phyloP scores from a whole-genome alignment of 1,140 invertebrate genomes.

The Teleogryllus occipitalis region DNA sequence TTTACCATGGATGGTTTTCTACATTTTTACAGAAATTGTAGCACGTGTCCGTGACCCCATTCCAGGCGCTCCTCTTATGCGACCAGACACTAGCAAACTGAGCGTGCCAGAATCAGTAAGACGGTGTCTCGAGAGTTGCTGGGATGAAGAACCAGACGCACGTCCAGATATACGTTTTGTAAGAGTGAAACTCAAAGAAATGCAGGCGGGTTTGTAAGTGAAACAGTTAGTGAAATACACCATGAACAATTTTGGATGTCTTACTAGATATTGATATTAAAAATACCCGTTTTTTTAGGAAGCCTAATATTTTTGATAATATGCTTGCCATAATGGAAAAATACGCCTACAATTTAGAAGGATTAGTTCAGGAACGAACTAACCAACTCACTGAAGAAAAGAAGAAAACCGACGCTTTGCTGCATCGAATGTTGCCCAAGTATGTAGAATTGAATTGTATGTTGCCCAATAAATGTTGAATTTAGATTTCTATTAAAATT shows the following conservation, averaged over 20 bases:
- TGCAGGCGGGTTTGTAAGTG: conserved; percentile 64
- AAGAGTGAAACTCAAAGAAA: conserved; percentile 59
- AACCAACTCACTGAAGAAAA: conserved; percentile 73
- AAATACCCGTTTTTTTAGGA: conserved; percentile 36
- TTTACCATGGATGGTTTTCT: neutral
- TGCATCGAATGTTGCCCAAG: conserved; percentile 75
- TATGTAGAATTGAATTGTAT: conserved; percentile 49
- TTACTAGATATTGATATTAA: too few relatives aligned
- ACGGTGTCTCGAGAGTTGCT: conserved; percentile 62
- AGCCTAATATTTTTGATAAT: conserved; percentile 80
- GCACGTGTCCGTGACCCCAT: conserved; percentile 32
- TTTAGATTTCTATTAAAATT: neutral
- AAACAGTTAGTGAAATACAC: too few relatives aligned
- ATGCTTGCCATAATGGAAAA: conserved; percentile 83
- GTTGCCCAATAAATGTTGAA: conserved; percentile 49
- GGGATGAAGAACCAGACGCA: conserved; percentile 64
- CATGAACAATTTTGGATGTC: too few relatives aligned
- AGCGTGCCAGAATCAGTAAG: conserved; percentile 52
- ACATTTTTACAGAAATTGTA: conserved; percentile 27
- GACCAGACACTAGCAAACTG: conserved; percentile 47
- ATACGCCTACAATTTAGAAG: conserved; percentile 75
- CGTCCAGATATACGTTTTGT: conserved; percentile 62
- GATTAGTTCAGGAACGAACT: conserved; percentile 69
- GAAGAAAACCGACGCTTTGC: conserved; percentile 69
- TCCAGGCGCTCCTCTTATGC: conserved; percentile 43